Evolutionary conservation across 1,140 invertebrate species (phyloP).

Genomic region (Kradibia gibbosae): DNA sequence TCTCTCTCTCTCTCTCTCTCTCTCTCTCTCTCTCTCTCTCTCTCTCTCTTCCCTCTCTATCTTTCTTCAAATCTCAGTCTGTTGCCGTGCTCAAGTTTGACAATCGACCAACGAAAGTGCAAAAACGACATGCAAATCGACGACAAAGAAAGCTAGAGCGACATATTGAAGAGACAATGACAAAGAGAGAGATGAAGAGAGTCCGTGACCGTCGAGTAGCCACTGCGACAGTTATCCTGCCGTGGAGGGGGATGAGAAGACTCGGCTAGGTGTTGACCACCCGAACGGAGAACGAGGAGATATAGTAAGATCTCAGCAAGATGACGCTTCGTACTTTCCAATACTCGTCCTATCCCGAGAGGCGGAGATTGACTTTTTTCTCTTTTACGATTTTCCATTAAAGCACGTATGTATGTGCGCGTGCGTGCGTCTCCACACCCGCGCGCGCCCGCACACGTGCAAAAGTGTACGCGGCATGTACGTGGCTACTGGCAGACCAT

Average conservation of each 20-base stretch:
- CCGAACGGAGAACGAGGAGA: not conserved
- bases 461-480: too few species aligned
- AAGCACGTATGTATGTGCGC: not conserved
- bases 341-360: not conserved
- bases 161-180: not conserved
- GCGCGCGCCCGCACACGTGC: not conserved
- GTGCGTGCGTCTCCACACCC: not conserved
- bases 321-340: not conserved
- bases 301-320: conserved; percentile 11
- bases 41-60: not conserved
- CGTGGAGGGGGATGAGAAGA: not conserved
- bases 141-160: not conserved
- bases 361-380: not conserved
- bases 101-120: conserved; percentile 28
- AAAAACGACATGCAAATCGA: not conserved
- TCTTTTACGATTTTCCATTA: not conserved
- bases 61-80: too few species aligned
- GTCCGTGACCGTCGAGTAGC: not conserved
- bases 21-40: not conserved
- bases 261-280: not conserved
- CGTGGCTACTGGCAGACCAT: too few species aligned
- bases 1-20: conserved; percentile 5
- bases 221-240: conserved; percentile 1
- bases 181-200: not conserved
- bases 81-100: not conserved